Evolutionary conservation across 2,113 vertebrate genomes (phyloP).

Genomic region (Dipodomys spectabilis): DNA sequence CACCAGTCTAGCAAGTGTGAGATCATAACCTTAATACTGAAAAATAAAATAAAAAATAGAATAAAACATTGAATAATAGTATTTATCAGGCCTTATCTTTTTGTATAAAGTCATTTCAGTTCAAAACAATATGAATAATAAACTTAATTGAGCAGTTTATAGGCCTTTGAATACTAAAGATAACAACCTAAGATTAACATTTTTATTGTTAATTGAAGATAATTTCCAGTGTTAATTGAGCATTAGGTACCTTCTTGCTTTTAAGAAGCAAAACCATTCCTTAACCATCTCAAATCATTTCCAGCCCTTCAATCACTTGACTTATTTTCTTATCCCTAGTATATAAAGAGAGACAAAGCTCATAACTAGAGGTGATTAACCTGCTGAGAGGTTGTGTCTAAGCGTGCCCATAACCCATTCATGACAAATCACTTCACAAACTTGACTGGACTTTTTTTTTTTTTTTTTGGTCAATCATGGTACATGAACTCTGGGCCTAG

Average conservation of each 20-base stretch:
- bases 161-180: not conserved
- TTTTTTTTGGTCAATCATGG: too few species aligned
- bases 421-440: not conserved
- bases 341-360: not conserved
- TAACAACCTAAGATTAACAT: not conserved
- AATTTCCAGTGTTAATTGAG: not conserved
- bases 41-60: not conserved
- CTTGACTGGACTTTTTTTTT: not conserved
- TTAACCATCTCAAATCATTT: constrained; percentile 4
- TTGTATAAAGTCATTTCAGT: not conserved
- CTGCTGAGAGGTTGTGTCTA: not conserved
- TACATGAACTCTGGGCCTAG: too few species aligned
- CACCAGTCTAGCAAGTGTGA: too few species aligned
- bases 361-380: not conserved
- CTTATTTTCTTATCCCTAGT: not conserved
- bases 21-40: too few species aligned
- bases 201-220: not conserved
- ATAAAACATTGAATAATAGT: not conserved
- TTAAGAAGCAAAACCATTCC: not conserved
- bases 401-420: not conserved
- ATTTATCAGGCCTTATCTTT: not conserved
- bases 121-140: not conserved
- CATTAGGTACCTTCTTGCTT: not conserved
- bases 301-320: not conserved
- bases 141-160: not conserved